Percentiles rank a stretch among this genome's conserved stretches.
phyloP scores from a whole-genome alignment of 92 coral and sea anemone species.

The Muricea muricata region DNA sequence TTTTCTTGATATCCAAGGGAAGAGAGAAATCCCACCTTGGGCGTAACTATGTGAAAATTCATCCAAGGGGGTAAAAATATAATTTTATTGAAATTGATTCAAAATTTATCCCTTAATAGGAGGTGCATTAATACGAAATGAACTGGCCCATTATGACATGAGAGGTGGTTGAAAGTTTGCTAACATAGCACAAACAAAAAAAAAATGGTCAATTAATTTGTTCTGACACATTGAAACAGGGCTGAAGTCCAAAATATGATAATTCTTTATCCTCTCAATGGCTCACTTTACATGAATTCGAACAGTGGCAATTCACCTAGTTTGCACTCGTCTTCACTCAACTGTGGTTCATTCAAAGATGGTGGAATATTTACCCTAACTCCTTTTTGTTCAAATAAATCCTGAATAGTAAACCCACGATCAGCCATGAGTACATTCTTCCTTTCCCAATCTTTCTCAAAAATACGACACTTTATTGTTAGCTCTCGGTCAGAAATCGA shows the following conservation, averaged over 20 bases:
- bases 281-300: slow-evolving; percentile 66
- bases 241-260: slow-evolving; percentile 64
- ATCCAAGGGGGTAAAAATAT: no score
- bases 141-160: slow-evolving; percentile 29
- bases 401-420: neutral
- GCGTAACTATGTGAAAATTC: no score
- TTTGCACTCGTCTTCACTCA: slow-evolving; percentile 58
- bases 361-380: slow-evolving; percentile 69
- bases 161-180: slow-evolving; percentile 68
- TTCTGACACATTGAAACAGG: slow-evolving; percentile 59
- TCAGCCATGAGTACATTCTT: neutral
- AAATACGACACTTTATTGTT: no score
- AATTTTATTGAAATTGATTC: no score
- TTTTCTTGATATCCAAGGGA: no score
- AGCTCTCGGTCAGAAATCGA: neutral
- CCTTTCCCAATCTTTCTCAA: no score
- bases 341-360: slow-evolving; percentile 69
- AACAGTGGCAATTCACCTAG: slow-evolving; percentile 57
- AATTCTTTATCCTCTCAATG: slow-evolving; percentile 69
- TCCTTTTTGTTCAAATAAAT: slow-evolving; percentile 62
- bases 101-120: no score
- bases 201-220: slow-evolving; percentile 63
- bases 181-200: slow-evolving; percentile 68
- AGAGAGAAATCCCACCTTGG: no score
- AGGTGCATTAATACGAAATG: neutral